Conservation (phyloP, 2,888 invertebrate genomes). For the Ichneumoninae sp. region DNA sequence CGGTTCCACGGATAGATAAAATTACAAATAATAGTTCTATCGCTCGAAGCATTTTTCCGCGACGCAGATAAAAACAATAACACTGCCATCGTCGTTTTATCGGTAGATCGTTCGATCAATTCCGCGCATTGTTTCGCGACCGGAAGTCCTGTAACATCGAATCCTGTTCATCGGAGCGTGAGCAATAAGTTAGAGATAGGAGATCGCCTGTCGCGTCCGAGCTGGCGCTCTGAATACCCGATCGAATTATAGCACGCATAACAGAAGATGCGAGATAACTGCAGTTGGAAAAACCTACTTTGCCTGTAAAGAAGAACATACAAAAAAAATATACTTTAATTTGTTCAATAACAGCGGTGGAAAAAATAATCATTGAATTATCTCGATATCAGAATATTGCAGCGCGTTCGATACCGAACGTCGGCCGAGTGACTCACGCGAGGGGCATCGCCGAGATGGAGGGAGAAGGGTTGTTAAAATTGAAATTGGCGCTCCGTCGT, state of each 20-base stretch:
- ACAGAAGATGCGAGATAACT: slow-evolving; percentile 21
- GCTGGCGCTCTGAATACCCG: slow-evolving; percentile 7
- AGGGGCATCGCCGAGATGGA: not conserved
- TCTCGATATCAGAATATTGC: not conserved
- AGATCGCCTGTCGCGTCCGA: slow-evolving; percentile 8
- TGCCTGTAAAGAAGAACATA: too few species aligned
- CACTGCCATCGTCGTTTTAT: slow-evolving; percentile 16
- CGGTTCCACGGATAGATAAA: too few species aligned
- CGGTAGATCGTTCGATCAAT: slow-evolving; percentile 31
- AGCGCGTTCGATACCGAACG: slow-evolving; percentile 3
- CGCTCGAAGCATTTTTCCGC: not conserved
- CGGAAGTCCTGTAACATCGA: slow-evolving; percentile 44
- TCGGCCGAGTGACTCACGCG: slow-evolving; percentile 29
- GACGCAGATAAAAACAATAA: not conserved
- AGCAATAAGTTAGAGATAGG: not conserved
- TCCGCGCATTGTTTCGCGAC: slow-evolving; percentile 44
- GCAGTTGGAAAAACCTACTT: not conserved
- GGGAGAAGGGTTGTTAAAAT: slow-evolving; percentile 33
- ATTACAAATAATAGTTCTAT: not conserved
- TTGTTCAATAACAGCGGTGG: too few species aligned
- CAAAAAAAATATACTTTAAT: too few species aligned
- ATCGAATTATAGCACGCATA: not conserved
- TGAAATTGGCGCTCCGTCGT: slow-evolving; percentile 41
- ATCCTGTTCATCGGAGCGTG: slow-evolving; percentile 19
- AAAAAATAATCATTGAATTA: not conserved